These are phyloP conservation scores for Callimorpha dominula DNA, from an alignment of 2,888 invertebrate genomes.

Conservation along the genomic window DNA sequence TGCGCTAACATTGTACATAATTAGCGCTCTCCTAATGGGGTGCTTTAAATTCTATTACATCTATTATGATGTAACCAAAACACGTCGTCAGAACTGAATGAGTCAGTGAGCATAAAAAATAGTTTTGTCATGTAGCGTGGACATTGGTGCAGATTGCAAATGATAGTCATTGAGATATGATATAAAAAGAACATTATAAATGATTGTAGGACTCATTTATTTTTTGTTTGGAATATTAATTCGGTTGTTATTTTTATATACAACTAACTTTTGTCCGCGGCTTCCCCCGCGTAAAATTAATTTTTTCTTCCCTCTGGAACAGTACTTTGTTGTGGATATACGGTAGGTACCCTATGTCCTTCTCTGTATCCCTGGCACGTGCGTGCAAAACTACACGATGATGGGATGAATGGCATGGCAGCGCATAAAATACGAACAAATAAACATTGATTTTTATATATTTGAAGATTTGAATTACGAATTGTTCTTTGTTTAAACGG, in stretches of 20 bases:
- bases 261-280: not conserved
- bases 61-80: constrained; percentile 24
- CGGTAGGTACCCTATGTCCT: not conserved
- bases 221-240: not conserved
- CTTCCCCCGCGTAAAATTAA: not conserved
- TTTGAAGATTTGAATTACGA: no score
- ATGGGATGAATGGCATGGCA: no score
- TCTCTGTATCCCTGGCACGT: not conserved
- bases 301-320: not conserved
- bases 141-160: not conserved
- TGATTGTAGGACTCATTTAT: not conserved
- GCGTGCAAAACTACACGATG: no score
- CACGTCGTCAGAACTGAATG: not conserved
- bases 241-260: not conserved
- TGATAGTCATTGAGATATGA: not conserved
- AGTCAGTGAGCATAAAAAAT: not conserved
- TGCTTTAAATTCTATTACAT: constrained; percentile 20
- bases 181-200: constrained; percentile 1
- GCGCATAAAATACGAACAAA: no score
- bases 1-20: constrained; percentile 6
- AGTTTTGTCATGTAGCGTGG: not conserved
- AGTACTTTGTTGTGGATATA: not conserved
- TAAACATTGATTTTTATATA: no score
- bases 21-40: constrained; percentile 13
- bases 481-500: not conserved